Evolutionary conservation across 2,113 vertebrate genomes (phyloP), one percentile per base, ranked within the genome.

Genomic region (Trichechus manatus): DNA sequence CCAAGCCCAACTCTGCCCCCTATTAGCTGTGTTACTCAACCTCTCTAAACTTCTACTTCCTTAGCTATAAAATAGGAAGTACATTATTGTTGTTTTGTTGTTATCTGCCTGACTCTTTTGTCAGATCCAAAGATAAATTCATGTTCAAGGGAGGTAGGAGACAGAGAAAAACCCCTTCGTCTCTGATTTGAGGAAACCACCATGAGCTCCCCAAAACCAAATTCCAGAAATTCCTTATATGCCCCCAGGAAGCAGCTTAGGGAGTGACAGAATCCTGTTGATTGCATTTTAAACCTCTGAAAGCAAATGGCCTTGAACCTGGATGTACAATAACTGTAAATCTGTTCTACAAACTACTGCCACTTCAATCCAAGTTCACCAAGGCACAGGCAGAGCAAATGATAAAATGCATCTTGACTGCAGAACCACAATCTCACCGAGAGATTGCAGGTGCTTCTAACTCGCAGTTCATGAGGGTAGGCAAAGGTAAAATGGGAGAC

Each of bases 251-350:
- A 93, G 56, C 53, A 56, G 36, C 5, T 15, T 0, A 47, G 9
- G 11, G 31, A 63, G 13, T 27, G 23, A 33, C 1, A 83, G 22
- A 77, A 87, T 50, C 33, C 59, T 31, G 25, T n/a, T 68, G 74
- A 1, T 11, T 53, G 20, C 39, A 10, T 64, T 39, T 15, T 29
- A 93, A 93, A 42, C 27, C 36, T 31, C 10, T 5, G 19, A 83
- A 78, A 93, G 33, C 44, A 47, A 15, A 1, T 3, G 77, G 17
- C 39, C 6, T 3, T 39, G 82, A 85, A n/a, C 47, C 33, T 29
- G 0, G 4, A 50, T 9, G 22, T 0, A 5, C 7, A 6, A 1
- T 63, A 9, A 66, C 22, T 59, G 1, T 2, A 39, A 81, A n/a
- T 31, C n/a, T 50, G 33, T n/a, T 85, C 84, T 74, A 9, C 15